Conservation (phyloP, 2,113 vertebrate genomes). For the Rousettus leschenaultii region DNA sequence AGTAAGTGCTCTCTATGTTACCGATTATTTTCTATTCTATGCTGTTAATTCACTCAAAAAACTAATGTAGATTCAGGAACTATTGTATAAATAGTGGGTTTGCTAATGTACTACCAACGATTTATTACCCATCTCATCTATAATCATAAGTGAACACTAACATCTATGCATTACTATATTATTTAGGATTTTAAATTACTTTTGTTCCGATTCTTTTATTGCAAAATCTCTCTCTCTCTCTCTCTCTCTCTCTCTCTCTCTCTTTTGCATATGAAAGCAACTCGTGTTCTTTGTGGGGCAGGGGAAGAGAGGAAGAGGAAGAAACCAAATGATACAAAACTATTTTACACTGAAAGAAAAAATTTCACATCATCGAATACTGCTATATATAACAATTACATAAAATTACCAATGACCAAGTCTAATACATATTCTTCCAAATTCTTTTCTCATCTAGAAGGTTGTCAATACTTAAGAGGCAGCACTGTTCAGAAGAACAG, state of each 20-base stretch:
- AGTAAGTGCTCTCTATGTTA: neutral
- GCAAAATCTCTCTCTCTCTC: neutral
- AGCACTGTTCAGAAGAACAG: neutral
- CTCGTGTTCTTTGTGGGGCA: neutral
- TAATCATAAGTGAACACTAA: neutral
- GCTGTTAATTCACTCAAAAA: neutral
- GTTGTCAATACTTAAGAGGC: neutral
- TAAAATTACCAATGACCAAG: neutral
- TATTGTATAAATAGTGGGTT: neutral
- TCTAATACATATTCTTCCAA: neutral
- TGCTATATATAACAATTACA: neutral
- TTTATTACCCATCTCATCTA: neutral
- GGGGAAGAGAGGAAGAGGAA: neutral
- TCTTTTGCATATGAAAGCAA: neutral
- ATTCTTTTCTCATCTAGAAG: neutral
- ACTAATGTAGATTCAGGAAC: neutral
- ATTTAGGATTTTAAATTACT: neutral
- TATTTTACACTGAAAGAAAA: neutral
- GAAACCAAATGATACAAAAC: neutral
- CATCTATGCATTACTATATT: neutral
- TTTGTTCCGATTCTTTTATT: neutral
- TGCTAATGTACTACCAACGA: neutral
- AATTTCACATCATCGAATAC: neutral
- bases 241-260: too few relatives aligned
- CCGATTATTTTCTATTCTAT: neutral